phyloP scores from a whole-genome alignment of 2,113 vertebrate genomes.

The Tragelaphus buxtoni region DNA sequence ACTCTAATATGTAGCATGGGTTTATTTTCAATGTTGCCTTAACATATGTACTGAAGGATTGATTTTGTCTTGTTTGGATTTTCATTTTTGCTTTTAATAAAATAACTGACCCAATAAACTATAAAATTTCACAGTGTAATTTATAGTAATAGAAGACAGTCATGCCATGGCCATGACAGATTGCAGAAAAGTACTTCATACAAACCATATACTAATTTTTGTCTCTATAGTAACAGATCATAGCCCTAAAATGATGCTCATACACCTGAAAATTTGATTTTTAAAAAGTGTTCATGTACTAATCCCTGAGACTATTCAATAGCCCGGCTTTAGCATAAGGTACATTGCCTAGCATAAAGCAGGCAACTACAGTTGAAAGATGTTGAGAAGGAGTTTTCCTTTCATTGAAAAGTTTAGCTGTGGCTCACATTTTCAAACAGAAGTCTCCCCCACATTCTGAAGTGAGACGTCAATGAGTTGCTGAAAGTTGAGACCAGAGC shows the following conservation, averaged over 20 bases:
- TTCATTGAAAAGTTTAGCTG: neutral
- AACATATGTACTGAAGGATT: neutral
- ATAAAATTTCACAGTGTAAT: neutral
- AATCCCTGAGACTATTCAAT: neutral
- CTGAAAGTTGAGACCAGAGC: neutral
- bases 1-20: neutral
- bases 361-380: neutral
- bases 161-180: neutral
- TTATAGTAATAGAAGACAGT: neutral
- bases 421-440: neutral
- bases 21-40: neutral
- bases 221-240: neutral
- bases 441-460: neutral
- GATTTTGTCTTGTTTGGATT: neutral
- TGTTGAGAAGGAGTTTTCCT: neutral
- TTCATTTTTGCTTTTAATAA: constrained; percentile 13
- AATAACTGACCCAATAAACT: neutral
- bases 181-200: neutral
- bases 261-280: neutral
- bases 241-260: neutral
- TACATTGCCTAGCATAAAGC: neutral
- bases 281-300: neutral
- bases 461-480: neutral
- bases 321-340: neutral
- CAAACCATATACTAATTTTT: neutral